Evolutionary conservation across 2,113 vertebrate genomes (phyloP).

Genomic region (Oreocharis arfaki): DNA sequence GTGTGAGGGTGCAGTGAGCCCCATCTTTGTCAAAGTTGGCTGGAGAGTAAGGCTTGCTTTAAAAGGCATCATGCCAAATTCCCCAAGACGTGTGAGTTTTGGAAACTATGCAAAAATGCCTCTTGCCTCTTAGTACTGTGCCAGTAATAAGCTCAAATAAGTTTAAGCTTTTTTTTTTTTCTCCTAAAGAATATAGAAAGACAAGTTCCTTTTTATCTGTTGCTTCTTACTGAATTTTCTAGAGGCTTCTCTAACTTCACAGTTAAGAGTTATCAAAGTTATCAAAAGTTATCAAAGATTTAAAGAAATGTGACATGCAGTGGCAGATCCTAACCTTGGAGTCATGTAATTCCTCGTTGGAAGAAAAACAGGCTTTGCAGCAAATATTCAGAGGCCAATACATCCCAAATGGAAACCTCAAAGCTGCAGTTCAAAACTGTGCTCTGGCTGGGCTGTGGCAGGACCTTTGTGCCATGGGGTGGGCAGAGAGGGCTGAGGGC

Average conservation of each 20-base stretch:
- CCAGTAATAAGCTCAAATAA: background rate
- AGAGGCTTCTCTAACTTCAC: background rate
- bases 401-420: background rate
- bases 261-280: background rate
- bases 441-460: background rate
- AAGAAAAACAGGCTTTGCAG: background rate
- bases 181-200: background rate
- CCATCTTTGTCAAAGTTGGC: background rate
- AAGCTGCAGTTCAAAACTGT: rapidly evolving
- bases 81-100: background rate
- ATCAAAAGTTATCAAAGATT: background rate
- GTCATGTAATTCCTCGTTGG: background rate
- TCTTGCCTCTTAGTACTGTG: background rate
- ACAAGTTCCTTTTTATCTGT: background rate
- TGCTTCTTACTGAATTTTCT: background rate
- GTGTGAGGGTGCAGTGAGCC: background rate
- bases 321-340: background rate
- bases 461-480: background rate
- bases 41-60: background rate
- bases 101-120: background rate
- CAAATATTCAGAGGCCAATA: background rate
- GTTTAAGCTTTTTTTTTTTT: background rate
- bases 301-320: background rate
- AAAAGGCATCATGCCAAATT: background rate
- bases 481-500: background rate